phyloP scores from a whole-genome alignment of 2,888 invertebrate species.

The Latrodectus elegans region DNA sequence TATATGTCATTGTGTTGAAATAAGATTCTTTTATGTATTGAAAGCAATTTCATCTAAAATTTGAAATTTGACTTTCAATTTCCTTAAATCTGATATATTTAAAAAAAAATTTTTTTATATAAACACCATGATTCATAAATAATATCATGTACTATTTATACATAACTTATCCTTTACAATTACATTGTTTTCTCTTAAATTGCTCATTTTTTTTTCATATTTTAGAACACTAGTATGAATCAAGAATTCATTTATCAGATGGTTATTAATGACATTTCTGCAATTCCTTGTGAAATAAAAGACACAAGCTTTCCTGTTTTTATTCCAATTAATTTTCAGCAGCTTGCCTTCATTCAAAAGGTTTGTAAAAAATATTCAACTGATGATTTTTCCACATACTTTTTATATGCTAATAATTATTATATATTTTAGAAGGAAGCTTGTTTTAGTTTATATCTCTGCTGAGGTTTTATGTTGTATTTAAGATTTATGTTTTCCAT shows the following conservation, averaged over 20 bases:
- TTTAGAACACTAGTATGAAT: neutral
- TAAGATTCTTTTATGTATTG: too few species aligned
- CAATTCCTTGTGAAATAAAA: slow-evolving; percentile 7
- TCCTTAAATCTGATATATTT: too few species aligned
- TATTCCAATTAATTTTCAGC: neutral
- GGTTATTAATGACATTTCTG: neutral
- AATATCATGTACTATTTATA: neutral
- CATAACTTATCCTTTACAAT: neutral
- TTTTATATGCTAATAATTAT: neutral
- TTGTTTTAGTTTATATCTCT: too few species aligned
- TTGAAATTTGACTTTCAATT: too few species aligned
- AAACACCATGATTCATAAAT: neutral
- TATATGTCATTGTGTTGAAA: too few species aligned
- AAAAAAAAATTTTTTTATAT: too few species aligned
- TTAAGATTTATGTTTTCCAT: too few species aligned
- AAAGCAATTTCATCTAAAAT: too few species aligned
- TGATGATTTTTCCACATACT: neutral
- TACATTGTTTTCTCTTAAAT: neutral
- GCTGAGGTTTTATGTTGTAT: too few species aligned
- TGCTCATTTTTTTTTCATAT: neutral
- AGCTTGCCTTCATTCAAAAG: slow-evolving; percentile 7
- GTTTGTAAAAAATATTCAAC: slow-evolving; percentile 5
- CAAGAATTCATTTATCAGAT: slow-evolving; percentile 34
- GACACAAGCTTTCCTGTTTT: slow-evolving; percentile 25
- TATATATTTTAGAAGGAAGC: neutral